Evolutionary conservation across 2,797 vertebrate species (phyloP), one percentile per base, ranked within the genome.

Genomic region (Furcifer pardalis): DNA sequence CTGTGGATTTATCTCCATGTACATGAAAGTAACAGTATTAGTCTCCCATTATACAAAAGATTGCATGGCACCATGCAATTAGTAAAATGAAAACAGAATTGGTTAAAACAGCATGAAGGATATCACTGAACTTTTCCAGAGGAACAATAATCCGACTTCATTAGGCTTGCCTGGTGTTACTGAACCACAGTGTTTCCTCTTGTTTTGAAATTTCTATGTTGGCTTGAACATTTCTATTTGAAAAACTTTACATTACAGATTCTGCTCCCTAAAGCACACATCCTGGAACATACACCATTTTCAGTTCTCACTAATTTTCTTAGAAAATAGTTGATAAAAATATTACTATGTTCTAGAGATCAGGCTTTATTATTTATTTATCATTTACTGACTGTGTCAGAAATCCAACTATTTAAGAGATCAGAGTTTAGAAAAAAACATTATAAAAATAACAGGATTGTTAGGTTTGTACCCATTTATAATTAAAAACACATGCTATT

Each of bases 61-160:
- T 87, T 46, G 73, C 30, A 89, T 91, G 88, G 86, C 92, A 92
- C 91, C 95, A 96, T 96, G 95, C 96, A 93, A 92, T 96, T 96
- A 96, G 95, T 95, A 89, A 87, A 89, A 88, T 83, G 88, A 92
- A 90, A 90, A 89, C 68, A 93, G 81, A 9, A 3, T 77, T 91
- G 82, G 79, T 87, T 80, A 90, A 71, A 86, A 85, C 75, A 92
- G 87, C 63, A 87, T 30, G 87, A 19, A 4, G 74, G 32, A 44
- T 86, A 68, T 92, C 74, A 88, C 60, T 82, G 79, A 82, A 83
- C 82, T 79, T 87, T 77, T 69, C 9, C n/a, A 88, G 87, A 65
- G 89, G 80, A 30, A 68, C 73, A 88, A 75, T 3, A 76, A 69
- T 52, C 42, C 0, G 0, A 25, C 72, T 88, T 82, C 62, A 42